phyloP scores from a whole-genome alignment of 2,888 invertebrate species.

The Gibbula magus region DNA sequence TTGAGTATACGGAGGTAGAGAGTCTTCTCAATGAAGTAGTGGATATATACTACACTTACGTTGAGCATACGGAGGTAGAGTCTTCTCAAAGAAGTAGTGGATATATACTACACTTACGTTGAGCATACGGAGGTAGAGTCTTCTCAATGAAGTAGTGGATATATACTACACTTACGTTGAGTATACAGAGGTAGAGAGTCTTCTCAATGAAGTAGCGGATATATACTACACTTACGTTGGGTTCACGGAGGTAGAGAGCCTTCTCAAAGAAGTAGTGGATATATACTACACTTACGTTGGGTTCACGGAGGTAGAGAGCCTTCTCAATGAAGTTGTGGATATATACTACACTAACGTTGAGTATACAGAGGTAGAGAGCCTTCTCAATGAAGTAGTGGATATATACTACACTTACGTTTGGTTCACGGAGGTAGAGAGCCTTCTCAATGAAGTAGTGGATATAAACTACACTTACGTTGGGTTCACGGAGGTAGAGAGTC shows the following conservation, averaged over 20 bases:
- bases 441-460: constrained; percentile 81
- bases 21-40: constrained; percentile 81
- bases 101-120: constrained; percentile 79
- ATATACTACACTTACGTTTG: constrained; percentile 78
- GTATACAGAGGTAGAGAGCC: constrained; percentile 78
- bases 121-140: constrained; percentile 78
- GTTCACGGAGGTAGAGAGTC: constrained; percentile 78
- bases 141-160: constrained; percentile 81
- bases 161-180: constrained; percentile 80
- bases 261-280: constrained; percentile 41
- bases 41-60: constrained; percentile 79
- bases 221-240: no score
- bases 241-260: background rate
- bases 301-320: constrained; percentile 39
- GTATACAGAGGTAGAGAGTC: no score
- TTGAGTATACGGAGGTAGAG: constrained; percentile 77
- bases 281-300: constrained; percentile 51
- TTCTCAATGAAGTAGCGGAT: background rate
- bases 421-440: constrained; percentile 78
- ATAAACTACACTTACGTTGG: constrained; percentile 77
- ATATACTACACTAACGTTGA: no score
- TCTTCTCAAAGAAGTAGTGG: constrained; percentile 80
- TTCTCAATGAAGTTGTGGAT: constrained; percentile 57
- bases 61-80: constrained; percentile 78
- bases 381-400: constrained; percentile 81